These are phyloP conservation scores for Orgyia antiqua DNA, from an alignment of 2,888 invertebrate species.

Conservation along the genomic window DNA sequence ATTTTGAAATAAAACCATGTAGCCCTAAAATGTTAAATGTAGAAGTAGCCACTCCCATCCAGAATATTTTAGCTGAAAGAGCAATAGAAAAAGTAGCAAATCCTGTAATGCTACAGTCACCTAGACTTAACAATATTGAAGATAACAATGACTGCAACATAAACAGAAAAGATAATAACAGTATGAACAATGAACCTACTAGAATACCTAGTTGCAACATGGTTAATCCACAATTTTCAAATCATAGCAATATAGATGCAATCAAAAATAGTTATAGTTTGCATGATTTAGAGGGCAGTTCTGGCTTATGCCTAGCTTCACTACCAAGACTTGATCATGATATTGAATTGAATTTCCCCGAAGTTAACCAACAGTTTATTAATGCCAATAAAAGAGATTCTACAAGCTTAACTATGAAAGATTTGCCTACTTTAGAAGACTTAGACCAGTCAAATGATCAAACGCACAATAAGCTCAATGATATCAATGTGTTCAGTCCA, in stretches of 20 bases:
- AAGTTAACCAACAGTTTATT: conserved; percentile 72
- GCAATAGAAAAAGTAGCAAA: conserved; percentile 67
- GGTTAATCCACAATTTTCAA: conserved; percentile 47
- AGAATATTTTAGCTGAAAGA: conserved; percentile 57
- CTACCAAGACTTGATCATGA: conserved; percentile 67
- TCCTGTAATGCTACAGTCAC: conserved; percentile 44
- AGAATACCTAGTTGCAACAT: conserved; percentile 59
- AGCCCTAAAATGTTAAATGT: conserved; percentile 73
- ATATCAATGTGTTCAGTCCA: conserved; percentile 10
- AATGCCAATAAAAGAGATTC: conserved; percentile 62
- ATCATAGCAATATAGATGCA: conserved; percentile 32
- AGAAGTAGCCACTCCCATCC: conserved; percentile 58
- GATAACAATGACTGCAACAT: conserved; percentile 36
- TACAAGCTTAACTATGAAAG: conserved; percentile 23
- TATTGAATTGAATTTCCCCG: conserved; percentile 67
- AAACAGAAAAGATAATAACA: conserved; percentile 30
- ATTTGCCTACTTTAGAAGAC: conserved; percentile 35
- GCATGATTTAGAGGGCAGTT: conserved; percentile 65
- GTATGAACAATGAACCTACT: conserved; percentile 29
- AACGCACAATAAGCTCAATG: conserved; percentile 14
- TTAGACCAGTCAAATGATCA: conserved; percentile 24
- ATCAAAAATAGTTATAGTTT: conserved; percentile 55
- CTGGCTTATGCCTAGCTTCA: conserved; percentile 64
- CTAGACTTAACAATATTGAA: conserved; percentile 31
- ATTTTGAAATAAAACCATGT: conserved; percentile 74